Base-by-base conservation (phyloP, 2,888 invertebrate genomes). In the Lysandra bellargus region DNA sequence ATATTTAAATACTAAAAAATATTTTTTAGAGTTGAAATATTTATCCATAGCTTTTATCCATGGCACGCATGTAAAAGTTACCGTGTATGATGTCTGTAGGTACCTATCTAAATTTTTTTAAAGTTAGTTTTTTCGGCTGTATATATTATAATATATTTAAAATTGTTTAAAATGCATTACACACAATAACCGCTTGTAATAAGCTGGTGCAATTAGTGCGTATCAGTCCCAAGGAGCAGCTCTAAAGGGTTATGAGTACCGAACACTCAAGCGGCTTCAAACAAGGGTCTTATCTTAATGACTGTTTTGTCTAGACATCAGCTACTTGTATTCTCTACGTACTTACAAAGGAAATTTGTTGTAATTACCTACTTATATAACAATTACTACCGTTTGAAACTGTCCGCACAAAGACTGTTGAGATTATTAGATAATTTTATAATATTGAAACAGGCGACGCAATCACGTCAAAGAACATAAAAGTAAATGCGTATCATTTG, bases 201-300 rank as follows among this genome's bases (percentile, higher is more conserved):
- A 79, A 79, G 79, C 75, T 75, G 87, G 84, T 87, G 83, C 86
- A 88, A 91, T 91, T 87, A 91, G 86, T 84, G 86, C 82, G 87
- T 89, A 91, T 91, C 89, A 88, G 78, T 82, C 78, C 85, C 84
- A 86, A 85, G 86, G 84, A 84, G 83, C 84, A 84, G 83, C 84
- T 84, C 84, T 87, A 91, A 92, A 93, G 92, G 91, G 92, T 92
- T 93, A 86, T 85, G 83, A 90, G 90, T 88, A 89, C 84, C 76
- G 76, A 76, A 76, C 88, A 87, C 90, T 90, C 83, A 84, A 83
- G 85, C 86, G 86, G 83, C 81, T 84, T 83, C 81, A 82, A 83
- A 82, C 81, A 79, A 83, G 80, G 81, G 79, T 81, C 85, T 88
- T 90, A 92, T 93, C 92, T 92, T 87, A 91, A 92, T 90, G 87